These are phyloP conservation scores for Heliconius congener DNA, from an alignment of 1,140 invertebrate genomes.

Conservation along the genomic window DNA sequence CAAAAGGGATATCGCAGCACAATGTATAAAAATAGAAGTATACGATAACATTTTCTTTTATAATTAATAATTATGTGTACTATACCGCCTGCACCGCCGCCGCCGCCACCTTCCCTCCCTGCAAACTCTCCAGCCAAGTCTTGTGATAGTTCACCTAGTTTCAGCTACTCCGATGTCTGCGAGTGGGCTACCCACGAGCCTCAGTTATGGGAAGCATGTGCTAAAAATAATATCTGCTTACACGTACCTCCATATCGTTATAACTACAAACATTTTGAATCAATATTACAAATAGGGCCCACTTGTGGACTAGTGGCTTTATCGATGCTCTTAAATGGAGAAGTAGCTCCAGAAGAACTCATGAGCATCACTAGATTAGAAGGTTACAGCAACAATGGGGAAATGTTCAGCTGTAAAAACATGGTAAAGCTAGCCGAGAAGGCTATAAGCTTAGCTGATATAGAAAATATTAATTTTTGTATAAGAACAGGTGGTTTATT, in stretches of 20 bases:
- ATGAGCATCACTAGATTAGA: constrained; percentile 82
- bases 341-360: constrained; percentile 83
- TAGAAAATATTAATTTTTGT: constrained; percentile 50
- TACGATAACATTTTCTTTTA: constrained; percentile 4
- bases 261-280: constrained; percentile 64
- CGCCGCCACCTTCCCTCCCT: constrained; percentile 47
- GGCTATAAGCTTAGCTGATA: constrained; percentile 61
- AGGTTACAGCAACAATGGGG: constrained; percentile 89
- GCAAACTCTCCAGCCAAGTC: constrained; percentile 27
- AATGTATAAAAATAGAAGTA: constrained; percentile 27
- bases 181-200: constrained; percentile 73
- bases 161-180: constrained; percentile 47
- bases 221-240: constrained; percentile 70
- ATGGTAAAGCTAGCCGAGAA: constrained; percentile 84
- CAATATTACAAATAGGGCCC: constrained; percentile 81
- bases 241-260: constrained; percentile 64
- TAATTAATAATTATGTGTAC: constrained; percentile 54
- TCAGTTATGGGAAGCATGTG: constrained; percentile 75
- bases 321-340: constrained; percentile 86
- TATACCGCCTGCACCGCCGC: constrained; percentile 56
- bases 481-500: constrained; percentile 59
- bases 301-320: constrained; percentile 92
- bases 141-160: constrained; percentile 34
- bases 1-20: constrained; percentile 14
- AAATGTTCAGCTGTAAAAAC: constrained; percentile 91